These are phyloP conservation scores for Torymus aiolomorphi DNA, from an alignment of 2,888 invertebrate species.

Conservation along the genomic window DNA sequence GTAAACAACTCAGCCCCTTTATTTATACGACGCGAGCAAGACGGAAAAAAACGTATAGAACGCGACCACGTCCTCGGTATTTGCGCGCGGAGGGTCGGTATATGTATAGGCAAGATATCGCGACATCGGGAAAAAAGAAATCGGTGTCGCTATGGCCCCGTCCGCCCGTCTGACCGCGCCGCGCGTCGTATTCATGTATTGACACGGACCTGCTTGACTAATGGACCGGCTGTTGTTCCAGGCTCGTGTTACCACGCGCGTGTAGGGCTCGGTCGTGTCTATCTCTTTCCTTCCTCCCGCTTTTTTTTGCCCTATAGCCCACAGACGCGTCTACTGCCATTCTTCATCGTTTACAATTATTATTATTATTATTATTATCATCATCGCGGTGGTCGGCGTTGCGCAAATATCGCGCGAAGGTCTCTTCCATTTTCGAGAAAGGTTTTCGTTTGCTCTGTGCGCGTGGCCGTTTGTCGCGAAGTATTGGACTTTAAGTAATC, in stretches of 20 bases:
- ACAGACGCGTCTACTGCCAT: conserved; percentile 58
- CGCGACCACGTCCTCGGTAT: background rate
- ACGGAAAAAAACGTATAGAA: background rate
- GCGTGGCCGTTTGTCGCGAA: too few relatives aligned
- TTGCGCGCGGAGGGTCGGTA: conserved; percentile 13
- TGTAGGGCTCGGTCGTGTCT: conserved; percentile 63
- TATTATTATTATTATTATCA: background rate
- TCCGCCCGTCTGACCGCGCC: background rate
- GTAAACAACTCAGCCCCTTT: too few relatives aligned
- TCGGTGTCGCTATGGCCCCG: conserved; percentile 48
- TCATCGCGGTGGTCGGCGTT: too few relatives aligned
- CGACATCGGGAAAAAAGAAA: conserved; percentile 57
- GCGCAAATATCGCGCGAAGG: too few relatives aligned
- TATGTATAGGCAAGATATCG: conserved; percentile 16
- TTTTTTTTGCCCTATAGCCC: conserved; percentile 12
- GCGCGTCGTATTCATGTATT: conserved; percentile 71
- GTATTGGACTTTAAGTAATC: too few relatives aligned
- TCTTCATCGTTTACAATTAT: conserved; percentile 60
- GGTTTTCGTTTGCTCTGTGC: too few relatives aligned
- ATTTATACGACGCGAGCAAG: too few relatives aligned
- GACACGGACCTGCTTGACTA: conserved; percentile 75
- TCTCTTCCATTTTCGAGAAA: too few relatives aligned
- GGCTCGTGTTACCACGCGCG: conserved; percentile 72
- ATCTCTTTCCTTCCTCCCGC: conserved; percentile 54
- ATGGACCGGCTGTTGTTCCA: conserved; percentile 75